Evolutionary conservation across 2,888 invertebrate species (phyloP).

Genomic region (Itoplectis maculator): DNA sequence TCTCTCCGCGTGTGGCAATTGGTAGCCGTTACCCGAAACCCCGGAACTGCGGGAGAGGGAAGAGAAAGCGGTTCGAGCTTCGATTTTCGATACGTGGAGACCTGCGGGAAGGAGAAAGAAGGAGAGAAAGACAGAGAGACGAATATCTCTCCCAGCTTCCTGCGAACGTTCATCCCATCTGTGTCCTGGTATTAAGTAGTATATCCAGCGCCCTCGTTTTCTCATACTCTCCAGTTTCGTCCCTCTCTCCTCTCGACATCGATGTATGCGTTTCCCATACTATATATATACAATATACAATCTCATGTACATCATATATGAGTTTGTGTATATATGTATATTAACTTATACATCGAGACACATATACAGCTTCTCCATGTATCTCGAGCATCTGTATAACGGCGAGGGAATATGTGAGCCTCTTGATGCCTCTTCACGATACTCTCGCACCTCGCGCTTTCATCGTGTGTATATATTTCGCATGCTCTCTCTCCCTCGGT

Average conservation of each 20-base stretch:
- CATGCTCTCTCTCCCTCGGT: too few species aligned
- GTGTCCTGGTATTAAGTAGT: conserved; percentile 31
- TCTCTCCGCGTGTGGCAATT: conserved; percentile 49
- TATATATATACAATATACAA: too few species aligned
- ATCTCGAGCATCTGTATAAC: conserved; percentile 12
- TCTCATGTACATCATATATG: too few species aligned
- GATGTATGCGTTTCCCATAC: too few species aligned
- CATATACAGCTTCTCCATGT: neutral
- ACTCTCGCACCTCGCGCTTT: conserved; percentile 20
- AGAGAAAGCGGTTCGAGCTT: conserved; percentile 52
- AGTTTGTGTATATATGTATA: too few species aligned
- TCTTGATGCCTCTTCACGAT: conserved; percentile 24
- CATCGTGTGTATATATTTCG: too few species aligned
- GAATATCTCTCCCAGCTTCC: conserved; percentile 30
- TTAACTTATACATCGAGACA: too few species aligned
- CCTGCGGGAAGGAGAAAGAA: conserved; percentile 39
- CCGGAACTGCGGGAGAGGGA: too few species aligned
- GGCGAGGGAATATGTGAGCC: conserved; percentile 25
- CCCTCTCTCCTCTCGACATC: neutral
- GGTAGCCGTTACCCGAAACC: conserved; percentile 59
- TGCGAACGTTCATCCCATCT: conserved; percentile 17
- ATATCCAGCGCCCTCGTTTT: conserved; percentile 1
- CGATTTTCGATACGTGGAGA: conserved; percentile 61
- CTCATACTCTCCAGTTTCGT: too few species aligned
- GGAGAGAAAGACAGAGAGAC: too few species aligned